Evolutionary conservation across 2,888 invertebrate genomes (phyloP).

Genomic region (Xylophagus ater): DNA sequence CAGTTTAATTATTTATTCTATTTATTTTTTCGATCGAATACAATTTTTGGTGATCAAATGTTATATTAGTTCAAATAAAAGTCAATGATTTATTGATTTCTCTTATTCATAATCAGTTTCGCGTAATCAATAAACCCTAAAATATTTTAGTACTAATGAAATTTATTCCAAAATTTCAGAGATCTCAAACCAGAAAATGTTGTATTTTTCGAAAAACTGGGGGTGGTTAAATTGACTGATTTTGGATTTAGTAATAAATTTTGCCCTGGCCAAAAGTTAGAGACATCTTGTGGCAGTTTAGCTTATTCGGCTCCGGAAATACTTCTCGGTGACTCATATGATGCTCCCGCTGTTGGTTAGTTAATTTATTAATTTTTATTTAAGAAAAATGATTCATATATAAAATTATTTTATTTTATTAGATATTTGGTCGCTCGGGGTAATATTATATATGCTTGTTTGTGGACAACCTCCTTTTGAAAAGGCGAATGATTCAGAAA

Average conservation of each 20-base stretch:
- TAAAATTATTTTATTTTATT: slow-evolving; percentile 23
- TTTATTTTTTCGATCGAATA: no score
- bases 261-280: slow-evolving; percentile 90
- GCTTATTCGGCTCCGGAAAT: slow-evolving; percentile 99
- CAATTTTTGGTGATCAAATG: no score
- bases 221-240: slow-evolving; percentile 96
- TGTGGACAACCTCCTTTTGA: slow-evolving; percentile 97
- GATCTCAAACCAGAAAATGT: slow-evolving; percentile 99
- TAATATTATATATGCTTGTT: slow-evolving; percentile 96
- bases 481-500: slow-evolving; percentile 99
- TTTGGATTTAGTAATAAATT: slow-evolving; percentile 96
- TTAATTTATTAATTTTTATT: slow-evolving; percentile 9
- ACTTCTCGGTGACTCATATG: slow-evolving; percentile 93
- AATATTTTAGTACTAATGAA: no score
- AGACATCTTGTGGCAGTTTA: slow-evolving; percentile 95
- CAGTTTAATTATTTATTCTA: no score
- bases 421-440: slow-evolving; percentile 98
- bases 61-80: no score
- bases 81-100: slow-evolving; percentile 8
- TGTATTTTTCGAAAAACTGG: slow-evolving; percentile 95
- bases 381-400: background rate
- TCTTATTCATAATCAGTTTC: no score
- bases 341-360: slow-evolving; percentile 94
- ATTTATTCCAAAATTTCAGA: no score
- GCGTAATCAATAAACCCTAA: no score